A percentile compares a stretch with the other conserved stretches of the same genome.
phyloP scores from a whole-genome alignment of 2,888 invertebrate species.

The Drosophila tripunctata region DNA sequence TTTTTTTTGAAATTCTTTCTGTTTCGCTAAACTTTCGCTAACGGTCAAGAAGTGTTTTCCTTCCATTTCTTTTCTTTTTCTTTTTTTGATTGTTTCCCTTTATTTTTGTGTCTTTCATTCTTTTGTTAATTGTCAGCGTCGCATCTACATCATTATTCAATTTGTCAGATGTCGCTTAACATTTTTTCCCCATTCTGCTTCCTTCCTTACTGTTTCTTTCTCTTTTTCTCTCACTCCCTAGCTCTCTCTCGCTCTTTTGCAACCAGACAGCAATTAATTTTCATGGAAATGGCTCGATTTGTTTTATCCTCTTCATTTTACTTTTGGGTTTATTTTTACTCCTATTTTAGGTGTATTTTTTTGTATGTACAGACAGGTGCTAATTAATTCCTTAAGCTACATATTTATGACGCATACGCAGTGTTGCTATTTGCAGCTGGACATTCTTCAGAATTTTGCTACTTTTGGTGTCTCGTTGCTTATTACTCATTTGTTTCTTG shows the following conservation, averaged over 20 bases:
- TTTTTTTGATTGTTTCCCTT: background rate
- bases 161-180: constrained; percentile 32
- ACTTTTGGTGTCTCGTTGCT: constrained; percentile 11
- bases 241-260: background rate
- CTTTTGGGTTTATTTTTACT: too few relatives aligned
- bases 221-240: background rate
- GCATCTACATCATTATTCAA: constrained; percentile 49
- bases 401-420: constrained; percentile 35
- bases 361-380: constrained; percentile 22
- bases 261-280: constrained; percentile 61
- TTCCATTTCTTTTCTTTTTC: background rate
- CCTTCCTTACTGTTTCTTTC: background rate
- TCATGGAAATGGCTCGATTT: constrained; percentile 66
- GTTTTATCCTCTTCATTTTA: constrained; percentile 27
- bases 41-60: constrained; percentile 29
- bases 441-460: background rate
- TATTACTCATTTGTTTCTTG: constrained; percentile 17
- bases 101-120: background rate
- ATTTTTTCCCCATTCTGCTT: constrained; percentile 2
- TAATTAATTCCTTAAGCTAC: constrained; percentile 69
- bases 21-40: background rate
- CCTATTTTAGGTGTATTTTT: constrained; percentile 39
- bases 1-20: background rate
- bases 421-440: constrained; percentile 7
- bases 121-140: constrained; percentile 20